Evolutionary conservation across 2,888 invertebrate species (phyloP), one percentile per base, ranked within the genome.

Genomic region (Andrena praecox): DNA sequence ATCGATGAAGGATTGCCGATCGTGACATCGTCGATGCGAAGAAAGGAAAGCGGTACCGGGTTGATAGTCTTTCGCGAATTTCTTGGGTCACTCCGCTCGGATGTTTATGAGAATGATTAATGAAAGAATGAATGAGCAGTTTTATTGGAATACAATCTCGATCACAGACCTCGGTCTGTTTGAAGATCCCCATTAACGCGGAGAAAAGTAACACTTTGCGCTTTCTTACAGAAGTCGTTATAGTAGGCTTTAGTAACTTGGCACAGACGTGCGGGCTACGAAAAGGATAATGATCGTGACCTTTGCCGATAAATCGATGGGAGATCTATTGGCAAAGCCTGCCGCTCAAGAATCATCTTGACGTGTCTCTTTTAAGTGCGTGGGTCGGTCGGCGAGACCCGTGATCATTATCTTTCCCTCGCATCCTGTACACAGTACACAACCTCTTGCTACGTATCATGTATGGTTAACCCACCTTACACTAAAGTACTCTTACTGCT

Each of bases 81-180:
- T 75, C 66, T 80, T 71, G 67, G 79, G 77, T 83, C 74, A n/a
- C 63, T 75, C 59, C 80, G 79, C 73, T 62, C 75, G 73, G 27
- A 63, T 77, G 62, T 80, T 77, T 42, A 77, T 64, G 63, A 33
- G 81, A 77, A 81, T 85, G 82, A 84, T 63, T 64, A 82, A 70
- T 86, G 78, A 81, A 79, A 85, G 84, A 85, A 81, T 86, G 87
- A 85, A 77, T 85, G 83, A 67, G 72, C 66, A 77, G 67, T 77
- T 74, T 48, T 10, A 27, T 29, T 59, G 62, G 62, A 73, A 84
- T 70, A 42, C 27, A 71, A 31, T 74, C 24, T 50, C 77, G 77
- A 69, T 67, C 77, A 64, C 67, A 4, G 60, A 85, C 67, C 63
- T 76, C 67, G 77, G 33, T 77, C 50, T 81, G 59, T 71, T 73